Percentiles rank a stretch among this genome's conserved stretches.
These are phyloP conservation scores for Ramphastos sulfuratus DNA, from an alignment of 2,113 vertebrate genomes.

Conservation along the genomic window DNA sequence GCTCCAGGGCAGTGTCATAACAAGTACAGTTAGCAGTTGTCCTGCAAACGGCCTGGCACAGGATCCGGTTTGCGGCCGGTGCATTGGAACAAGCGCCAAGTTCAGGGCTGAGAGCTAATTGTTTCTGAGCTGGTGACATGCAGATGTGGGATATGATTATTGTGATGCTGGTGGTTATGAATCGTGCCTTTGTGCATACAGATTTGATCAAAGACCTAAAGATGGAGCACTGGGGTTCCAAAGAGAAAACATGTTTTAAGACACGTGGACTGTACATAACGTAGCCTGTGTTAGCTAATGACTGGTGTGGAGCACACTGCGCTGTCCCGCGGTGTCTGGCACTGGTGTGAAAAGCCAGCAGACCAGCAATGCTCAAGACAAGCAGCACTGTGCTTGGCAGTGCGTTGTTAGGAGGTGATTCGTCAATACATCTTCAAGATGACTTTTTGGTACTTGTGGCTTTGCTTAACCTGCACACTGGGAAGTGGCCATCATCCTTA, in stretches of 20 bases:
- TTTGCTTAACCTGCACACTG: background rate
- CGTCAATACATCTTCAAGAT: background rate
- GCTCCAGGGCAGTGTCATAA: background rate
- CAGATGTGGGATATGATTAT: background rate
- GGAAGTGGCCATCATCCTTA: background rate
- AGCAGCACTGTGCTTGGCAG: background rate
- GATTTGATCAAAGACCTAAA: slow-evolving; percentile 42
- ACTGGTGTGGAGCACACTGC: background rate
- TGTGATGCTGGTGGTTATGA: background rate
- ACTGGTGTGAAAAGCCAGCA: background rate
- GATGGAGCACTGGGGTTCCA: slow-evolving; percentile 38
- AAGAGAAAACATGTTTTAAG: background rate
- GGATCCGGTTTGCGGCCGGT: fast-evolving
- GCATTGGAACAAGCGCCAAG: fast-evolving
- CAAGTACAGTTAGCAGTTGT: fast-evolving
- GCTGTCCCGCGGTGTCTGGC: background rate
- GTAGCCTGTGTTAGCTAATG: background rate
- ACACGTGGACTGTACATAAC: background rate
- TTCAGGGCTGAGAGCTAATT: fast-evolving
- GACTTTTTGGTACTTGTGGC: background rate
- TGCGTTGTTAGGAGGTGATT: background rate
- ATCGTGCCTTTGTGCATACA: background rate
- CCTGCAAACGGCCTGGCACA: background rate
- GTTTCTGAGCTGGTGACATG: background rate
- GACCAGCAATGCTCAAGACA: background rate